Conservation (phyloP, 2,113 vertebrate species). For the Columba janthina region DNA sequence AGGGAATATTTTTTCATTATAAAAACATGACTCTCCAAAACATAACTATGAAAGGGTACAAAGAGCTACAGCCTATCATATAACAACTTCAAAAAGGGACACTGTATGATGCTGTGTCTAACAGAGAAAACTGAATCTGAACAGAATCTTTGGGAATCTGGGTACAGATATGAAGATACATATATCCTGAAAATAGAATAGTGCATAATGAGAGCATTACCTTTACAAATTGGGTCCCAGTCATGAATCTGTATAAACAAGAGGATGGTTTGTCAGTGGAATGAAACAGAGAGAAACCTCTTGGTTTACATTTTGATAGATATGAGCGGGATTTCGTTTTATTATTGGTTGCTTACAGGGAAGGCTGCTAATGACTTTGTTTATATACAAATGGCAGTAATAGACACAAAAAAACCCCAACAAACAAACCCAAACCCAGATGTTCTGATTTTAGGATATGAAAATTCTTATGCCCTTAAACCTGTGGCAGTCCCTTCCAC, state of each 20-base stretch:
- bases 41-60: not conserved
- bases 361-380: not conserved
- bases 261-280: not conserved
- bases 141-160: not conserved
- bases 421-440: not conserved
- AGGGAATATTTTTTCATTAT: not conserved
- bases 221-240: not conserved
- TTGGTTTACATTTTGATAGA: not conserved
- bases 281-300: not conserved
- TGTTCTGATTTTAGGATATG: not conserved
- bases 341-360: not conserved
- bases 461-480: not conserved
- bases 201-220: not conserved
- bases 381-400: not conserved
- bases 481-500: not conserved
- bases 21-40: not conserved
- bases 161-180: not conserved
- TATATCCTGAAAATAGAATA: not conserved
- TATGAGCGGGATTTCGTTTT: not conserved
- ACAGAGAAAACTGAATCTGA: not conserved
- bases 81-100: not conserved
- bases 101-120: not conserved
- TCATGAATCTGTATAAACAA: not conserved
- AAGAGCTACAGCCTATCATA: not conserved
- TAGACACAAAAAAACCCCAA: not conserved